Evolutionary conservation across 2,113 vertebrate genomes (phyloP).

Genomic region (Siniperca chuatsi): DNA sequence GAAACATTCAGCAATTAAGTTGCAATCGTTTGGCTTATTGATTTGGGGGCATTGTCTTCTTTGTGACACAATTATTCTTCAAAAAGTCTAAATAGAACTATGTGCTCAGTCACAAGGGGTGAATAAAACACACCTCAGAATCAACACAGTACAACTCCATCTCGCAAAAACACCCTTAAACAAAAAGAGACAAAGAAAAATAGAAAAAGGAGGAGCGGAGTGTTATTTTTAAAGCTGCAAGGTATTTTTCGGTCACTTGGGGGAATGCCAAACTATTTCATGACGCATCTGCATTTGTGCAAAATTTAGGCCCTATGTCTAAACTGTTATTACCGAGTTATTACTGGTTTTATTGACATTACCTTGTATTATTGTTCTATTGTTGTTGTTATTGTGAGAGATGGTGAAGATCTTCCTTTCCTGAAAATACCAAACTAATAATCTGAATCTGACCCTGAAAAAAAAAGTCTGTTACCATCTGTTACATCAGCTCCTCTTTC

Average conservation of each 20-base stretch:
- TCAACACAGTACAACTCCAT: not conserved
- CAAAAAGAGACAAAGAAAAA: not conserved
- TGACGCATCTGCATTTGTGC: not conserved
- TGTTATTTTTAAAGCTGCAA: not conserved
- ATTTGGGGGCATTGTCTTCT: not conserved
- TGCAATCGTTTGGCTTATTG: not conserved
- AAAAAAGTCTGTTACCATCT: slow-evolving; percentile 53
- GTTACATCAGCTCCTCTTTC: slow-evolving; percentile 72
- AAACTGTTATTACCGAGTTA: not conserved
- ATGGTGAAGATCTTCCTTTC: slow-evolving; percentile 11
- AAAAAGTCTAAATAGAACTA: not conserved
- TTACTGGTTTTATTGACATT: not conserved
- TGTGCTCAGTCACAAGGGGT: not conserved
- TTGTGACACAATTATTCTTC: not conserved
- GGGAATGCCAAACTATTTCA: not conserved
- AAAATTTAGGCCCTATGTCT: not conserved
- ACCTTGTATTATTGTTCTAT: not conserved
- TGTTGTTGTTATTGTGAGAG: slow-evolving; percentile 14
- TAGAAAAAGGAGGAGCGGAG: not conserved
- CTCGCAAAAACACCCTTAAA: no score
- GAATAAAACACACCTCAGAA: slow-evolving; percentile 10
- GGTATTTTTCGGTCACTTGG: not conserved
- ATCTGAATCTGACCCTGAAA: slow-evolving; percentile 36
- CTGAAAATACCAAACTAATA: slow-evolving; percentile 42
- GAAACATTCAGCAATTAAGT: not conserved